phyloP scores from a whole-genome alignment of 1,140 invertebrate genomes.

The Octopus bimaculoides region DNA sequence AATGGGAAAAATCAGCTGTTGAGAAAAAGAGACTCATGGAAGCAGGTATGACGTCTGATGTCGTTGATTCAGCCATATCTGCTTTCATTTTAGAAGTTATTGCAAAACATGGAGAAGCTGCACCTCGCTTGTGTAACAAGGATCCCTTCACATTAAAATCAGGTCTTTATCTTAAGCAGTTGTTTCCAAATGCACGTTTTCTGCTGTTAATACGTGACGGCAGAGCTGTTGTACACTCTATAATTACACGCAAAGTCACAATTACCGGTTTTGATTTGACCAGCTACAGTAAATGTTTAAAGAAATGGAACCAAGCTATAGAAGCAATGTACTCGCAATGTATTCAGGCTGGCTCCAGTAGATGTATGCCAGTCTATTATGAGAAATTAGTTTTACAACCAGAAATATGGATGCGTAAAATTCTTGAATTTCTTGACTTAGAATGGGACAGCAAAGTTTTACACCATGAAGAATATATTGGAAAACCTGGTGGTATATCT shows the following conservation, averaged over 20 bases:
- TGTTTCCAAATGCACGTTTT: constrained; percentile 82
- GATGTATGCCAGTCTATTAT: constrained; percentile 90
- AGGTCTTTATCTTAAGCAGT: constrained; percentile 73
- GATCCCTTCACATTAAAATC: constrained; percentile 95
- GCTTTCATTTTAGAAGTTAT: constrained; percentile 87
- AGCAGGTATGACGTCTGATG: constrained; percentile 89
- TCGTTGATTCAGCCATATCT: constrained; percentile 91
- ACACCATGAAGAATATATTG: constrained; percentile 96
- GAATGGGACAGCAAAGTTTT: constrained; percentile 95
- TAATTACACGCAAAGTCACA: constrained; percentile 95
- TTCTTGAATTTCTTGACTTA: constrained; percentile 86
- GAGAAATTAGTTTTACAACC: constrained; percentile 96
- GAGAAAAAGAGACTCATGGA: constrained; percentile 75
- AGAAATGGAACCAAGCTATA: constrained; percentile 95
- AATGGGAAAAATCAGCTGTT: constrained; percentile 45
- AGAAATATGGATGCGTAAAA: constrained; percentile 81
- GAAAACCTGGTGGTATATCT: constrained; percentile 87
- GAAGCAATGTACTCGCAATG: constrained; percentile 94
- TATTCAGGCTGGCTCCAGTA: constrained; percentile 71
- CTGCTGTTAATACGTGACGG: constrained; percentile 98
- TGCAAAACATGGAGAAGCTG: constrained; percentile 79
- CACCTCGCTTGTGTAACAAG: constrained; percentile 91
- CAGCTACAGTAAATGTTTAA: constrained; percentile 89
- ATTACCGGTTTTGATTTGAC: constrained; percentile 96
- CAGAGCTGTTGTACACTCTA: constrained; percentile 95